Evolutionary conservation across 2,113 vertebrate genomes (phyloP).

Genomic region (Glareola pratincola): DNA sequence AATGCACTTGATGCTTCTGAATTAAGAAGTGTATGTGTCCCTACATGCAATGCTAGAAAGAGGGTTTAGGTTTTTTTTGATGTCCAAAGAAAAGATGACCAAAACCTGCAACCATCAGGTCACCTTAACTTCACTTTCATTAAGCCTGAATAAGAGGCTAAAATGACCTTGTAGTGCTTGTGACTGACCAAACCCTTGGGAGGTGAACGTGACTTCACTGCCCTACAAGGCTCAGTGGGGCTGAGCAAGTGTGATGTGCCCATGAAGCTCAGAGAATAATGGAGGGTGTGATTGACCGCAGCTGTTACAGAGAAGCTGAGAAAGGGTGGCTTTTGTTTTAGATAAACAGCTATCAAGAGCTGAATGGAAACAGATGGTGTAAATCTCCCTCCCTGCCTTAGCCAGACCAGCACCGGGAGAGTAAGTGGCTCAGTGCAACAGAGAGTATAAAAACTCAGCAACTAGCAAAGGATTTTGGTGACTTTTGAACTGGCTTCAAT

Average conservation of each 20-base stretch:
- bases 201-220: background rate
- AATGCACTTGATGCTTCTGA: background rate
- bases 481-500: background rate
- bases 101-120: background rate
- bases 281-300: background rate
- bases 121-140: background rate
- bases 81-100: background rate
- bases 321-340: background rate
- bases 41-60: background rate
- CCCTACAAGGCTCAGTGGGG: rapidly evolving
- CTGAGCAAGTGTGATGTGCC: background rate
- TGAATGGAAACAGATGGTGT: background rate
- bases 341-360: background rate
- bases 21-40: background rate
- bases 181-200: background rate
- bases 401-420: background rate
- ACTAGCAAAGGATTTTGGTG: background rate
- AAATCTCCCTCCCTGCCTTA: background rate
- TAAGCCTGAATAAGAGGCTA: background rate
- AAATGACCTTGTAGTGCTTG: background rate
- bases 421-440: background rate
- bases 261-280: rapidly evolving
- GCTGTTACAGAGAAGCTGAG: background rate
- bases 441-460: rapidly evolving
- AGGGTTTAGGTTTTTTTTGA: background rate